Evolutionary conservation across 2,888 invertebrate genomes (phyloP), one percentile per base, ranked within the genome.

Genomic region (Caenorhabditis sp.): DNA sequence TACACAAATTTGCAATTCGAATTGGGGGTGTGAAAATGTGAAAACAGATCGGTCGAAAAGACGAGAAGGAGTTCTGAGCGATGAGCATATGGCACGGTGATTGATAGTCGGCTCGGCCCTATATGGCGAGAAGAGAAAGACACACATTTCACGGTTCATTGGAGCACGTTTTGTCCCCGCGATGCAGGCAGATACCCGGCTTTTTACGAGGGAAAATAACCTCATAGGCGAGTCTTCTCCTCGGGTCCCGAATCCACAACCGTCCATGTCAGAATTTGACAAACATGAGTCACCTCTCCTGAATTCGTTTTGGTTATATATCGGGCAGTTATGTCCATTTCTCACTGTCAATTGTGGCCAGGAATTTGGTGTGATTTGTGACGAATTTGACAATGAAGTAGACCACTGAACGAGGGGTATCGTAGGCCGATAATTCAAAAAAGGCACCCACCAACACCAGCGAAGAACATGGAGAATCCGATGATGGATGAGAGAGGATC

Each of bases 241-340:
- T 41, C 68, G 9, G 68, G 75, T 17, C 68, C 75, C 5, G 39
- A 30, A 32, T 81, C 81, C 22, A 79, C 74, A 9, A 81, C 59
- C n/a, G 79, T 72, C 81, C 81, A 81, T 27, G 77, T 77, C 3
- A 82, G 45, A 13, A 73, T 63, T 46, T 82, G 81, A 15, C 74
- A 82, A 9, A 78, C 22, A 9, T 61, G 52, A 2, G 81, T 82
- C 13, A 71, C 58, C 27, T 59, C 41, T 27, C 59, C 81, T 80
- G 71, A 17, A 72, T 41, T 43, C 50, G 0, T 66, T 35, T 0
- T 13, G 35, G 9, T 35, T 35, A 9, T 9, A n/a, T n/a, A n/a
- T 35, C 35, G 6, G 35, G 11, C 6, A 35, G 9, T 9, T 2
- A 13, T 13, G 4, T 2, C 35, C 9, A 30, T 7, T 5, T 13